Evolutionary conservation across 2,797 vertebrate species (phyloP).

Genomic region (Pseudochirops corinnae): DNA sequence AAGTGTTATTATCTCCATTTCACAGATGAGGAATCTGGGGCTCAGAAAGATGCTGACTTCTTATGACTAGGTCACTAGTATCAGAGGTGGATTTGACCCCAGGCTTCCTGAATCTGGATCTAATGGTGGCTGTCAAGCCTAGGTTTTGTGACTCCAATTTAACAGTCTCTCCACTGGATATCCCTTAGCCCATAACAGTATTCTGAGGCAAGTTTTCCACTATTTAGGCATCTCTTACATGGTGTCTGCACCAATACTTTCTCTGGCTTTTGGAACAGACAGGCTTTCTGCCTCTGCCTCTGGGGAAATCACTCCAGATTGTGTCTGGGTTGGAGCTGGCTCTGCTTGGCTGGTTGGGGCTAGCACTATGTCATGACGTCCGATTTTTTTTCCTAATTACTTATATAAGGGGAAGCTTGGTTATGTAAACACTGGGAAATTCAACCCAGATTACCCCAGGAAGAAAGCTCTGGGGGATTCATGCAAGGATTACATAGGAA

Average conservation of each 20-base stretch:
- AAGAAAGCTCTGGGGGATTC: neutral
- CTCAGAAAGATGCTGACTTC: neutral
- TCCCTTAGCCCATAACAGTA: neutral
- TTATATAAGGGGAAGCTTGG: neutral
- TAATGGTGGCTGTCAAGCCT: neutral
- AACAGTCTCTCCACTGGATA: neutral
- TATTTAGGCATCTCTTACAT: neutral
- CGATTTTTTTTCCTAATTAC: conserved; percentile 13
- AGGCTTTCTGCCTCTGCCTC: neutral
- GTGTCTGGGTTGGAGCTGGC: conserved; percentile 6
- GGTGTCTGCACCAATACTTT: neutral
- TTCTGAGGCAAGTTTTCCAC: neutral
- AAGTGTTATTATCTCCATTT: neutral
- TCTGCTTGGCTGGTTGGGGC: neutral
- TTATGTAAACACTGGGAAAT: neutral
- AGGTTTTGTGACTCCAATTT: neutral
- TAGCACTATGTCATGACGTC: neutral
- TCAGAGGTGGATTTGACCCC: neutral
- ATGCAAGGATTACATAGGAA: neutral
- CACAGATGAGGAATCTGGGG: neutral
- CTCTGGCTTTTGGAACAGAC: neutral
- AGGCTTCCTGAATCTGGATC: neutral
- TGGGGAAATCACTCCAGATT: neutral
- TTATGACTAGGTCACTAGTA: neutral
- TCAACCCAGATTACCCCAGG: neutral